A percentile compares a stretch with the other conserved stretches of the same genome.
These are phyloP conservation scores for Chinchilla lanigera DNA, from an alignment of 2,113 vertebrate genomes.

Conservation along the genomic window DNA sequence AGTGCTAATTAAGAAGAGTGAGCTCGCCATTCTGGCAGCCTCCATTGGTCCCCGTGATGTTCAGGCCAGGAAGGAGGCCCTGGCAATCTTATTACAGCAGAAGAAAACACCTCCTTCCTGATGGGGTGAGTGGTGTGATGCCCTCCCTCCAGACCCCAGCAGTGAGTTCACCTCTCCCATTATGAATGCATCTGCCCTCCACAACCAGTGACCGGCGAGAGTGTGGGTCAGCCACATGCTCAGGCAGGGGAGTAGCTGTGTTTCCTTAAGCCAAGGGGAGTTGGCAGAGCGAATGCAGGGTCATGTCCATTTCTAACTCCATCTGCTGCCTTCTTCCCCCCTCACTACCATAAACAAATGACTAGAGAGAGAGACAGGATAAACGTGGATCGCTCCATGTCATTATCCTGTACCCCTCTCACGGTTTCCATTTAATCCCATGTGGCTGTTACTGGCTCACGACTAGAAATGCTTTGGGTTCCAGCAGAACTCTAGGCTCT, in stretches of 20 bases:
- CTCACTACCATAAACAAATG: conserved; percentile 35
- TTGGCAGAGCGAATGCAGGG: conserved; percentile 40
- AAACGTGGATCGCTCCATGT: fast-evolving
- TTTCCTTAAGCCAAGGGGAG: conserved; percentile 43
- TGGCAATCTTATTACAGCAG: conserved; percentile 80
- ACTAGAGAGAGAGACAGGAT: not conserved
- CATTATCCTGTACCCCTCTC: fast-evolving
- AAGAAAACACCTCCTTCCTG: conserved; percentile 61
- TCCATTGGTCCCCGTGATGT: conserved; percentile 51
- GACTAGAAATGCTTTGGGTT: not conserved
- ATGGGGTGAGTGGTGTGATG: not conserved
- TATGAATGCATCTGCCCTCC: conserved; percentile 38
- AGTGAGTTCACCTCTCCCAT: conserved; percentile 46
- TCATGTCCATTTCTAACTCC: conserved; percentile 53
- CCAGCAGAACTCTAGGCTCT: not conserved
- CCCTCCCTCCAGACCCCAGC: not conserved
- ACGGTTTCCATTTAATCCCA: not conserved
- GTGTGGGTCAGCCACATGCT: not conserved
- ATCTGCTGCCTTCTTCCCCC: conserved; percentile 66
- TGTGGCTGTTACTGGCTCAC: not conserved
- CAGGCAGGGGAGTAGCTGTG: fast-evolving
- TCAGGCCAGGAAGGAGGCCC: conserved; percentile 74
- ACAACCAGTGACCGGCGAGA: not conserved
- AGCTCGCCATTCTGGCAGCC: conserved; percentile 78
- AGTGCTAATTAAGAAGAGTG: conserved; percentile 88